Conservation (phyloP, 2,797 vertebrate species). For the Botia almorhae region DNA sequence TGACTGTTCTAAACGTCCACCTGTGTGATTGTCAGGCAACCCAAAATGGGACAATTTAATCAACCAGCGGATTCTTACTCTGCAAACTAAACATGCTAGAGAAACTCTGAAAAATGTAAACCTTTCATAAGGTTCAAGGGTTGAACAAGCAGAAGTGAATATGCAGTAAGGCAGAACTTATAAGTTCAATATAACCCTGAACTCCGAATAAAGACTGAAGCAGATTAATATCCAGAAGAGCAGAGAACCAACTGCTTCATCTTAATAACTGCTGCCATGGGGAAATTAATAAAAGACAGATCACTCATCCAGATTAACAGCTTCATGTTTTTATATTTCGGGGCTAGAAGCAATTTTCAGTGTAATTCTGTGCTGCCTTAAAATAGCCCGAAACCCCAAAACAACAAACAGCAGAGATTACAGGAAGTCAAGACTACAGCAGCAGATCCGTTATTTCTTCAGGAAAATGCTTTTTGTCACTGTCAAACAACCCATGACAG, state of each 20-base stretch:
- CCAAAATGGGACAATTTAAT: slow-evolving; percentile 5
- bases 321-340: not conserved
- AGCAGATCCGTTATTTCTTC: too few species aligned
- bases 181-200: slow-evolving; percentile 20
- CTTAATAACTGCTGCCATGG: slow-evolving; percentile 2
- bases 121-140: not conserved
- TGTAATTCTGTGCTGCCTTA: not conserved
- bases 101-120: not conserved
- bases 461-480: too few species aligned
- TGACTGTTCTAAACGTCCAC: slow-evolving; percentile 9
- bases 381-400: not conserved
- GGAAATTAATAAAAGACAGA: slow-evolving; percentile 22
- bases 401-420: not conserved
- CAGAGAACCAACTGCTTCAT: not conserved
- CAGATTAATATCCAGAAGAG: slow-evolving; percentile 42
- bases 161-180: not conserved
- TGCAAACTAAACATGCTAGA: not conserved
- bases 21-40: not conserved
- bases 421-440: too few species aligned
- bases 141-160: not conserved
- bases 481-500: too few species aligned
- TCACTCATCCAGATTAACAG: slow-evolving; percentile 22
- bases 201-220: slow-evolving; percentile 43
- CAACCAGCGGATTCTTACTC: not conserved
- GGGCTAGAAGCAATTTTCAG: too few species aligned